phyloP scores from a whole-genome alignment of 2,797 vertebrate species.

The Gambelia wislizenii region DNA sequence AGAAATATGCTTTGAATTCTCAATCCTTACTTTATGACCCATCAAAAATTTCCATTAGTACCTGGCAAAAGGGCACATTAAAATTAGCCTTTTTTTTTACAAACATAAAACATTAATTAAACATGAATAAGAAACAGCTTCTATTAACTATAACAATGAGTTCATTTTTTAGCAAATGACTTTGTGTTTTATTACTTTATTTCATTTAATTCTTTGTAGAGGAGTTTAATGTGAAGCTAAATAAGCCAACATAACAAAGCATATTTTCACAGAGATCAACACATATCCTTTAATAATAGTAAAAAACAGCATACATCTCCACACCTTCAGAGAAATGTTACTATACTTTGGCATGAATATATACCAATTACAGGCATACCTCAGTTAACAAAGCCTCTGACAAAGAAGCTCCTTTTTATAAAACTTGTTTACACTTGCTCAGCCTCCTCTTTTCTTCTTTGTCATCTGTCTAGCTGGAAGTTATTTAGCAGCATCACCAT shows the following conservation, averaged over 20 bases:
- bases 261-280: background rate
- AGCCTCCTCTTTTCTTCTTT: too few species aligned
- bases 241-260: conserved; percentile 23
- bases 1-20: conserved; percentile 67
- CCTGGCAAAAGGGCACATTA: conserved; percentile 63
- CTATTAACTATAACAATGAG: conserved; percentile 44
- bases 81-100: conserved; percentile 19
- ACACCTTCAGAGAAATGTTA: conserved; percentile 78
- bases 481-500: too few species aligned
- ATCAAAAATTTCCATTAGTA: conserved; percentile 83
- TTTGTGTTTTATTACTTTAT: conserved; percentile 49
- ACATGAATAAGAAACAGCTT: background rate
- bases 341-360: conserved; percentile 78
- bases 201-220: conserved; percentile 10
- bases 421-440: too few species aligned
- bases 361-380: conserved; percentile 55
- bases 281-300: background rate
- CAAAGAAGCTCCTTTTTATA: too few species aligned
- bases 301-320: conserved; percentile 74
- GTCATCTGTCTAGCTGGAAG: too few species aligned
- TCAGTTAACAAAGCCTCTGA: too few species aligned
- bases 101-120: conserved; percentile 28
- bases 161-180: conserved; percentile 22
- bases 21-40: conserved; percentile 74
- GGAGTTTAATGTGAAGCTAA: conserved; percentile 41